Conservation (phyloP, 2,113 vertebrate species). For the Lipotes vexillifer region DNA sequence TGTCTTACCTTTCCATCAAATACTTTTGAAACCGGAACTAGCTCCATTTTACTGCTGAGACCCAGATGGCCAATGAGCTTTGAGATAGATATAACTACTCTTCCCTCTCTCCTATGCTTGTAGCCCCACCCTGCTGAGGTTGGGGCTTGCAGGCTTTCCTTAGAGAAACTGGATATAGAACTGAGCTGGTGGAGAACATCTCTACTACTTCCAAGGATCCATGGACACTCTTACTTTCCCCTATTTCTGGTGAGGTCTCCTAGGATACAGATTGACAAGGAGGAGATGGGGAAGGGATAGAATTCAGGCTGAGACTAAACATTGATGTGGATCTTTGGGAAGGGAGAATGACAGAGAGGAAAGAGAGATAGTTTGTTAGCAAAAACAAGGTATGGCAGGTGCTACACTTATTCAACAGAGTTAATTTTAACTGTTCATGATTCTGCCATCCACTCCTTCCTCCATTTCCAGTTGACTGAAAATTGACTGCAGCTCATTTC, state of each 20-base stretch:
- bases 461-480: not conserved
- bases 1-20: not conserved
- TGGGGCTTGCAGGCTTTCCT: constrained; percentile 21
- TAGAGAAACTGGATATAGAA: constrained; percentile 35
- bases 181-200: constrained; percentile 11
- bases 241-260: constrained; percentile 35
- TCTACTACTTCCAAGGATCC: not conserved
- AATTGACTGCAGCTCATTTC: not conserved
- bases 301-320: not conserved
- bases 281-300: not conserved
- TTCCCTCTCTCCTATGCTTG: not conserved
- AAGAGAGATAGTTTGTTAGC: not conserved
- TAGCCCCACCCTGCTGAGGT: constrained; percentile 2
- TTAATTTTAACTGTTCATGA: not conserved
- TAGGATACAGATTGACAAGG: not conserved
- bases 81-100: not conserved
- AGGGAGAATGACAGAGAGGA: not conserved
- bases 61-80: constrained; percentile 4
- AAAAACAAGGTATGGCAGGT: not conserved
- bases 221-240: not conserved
- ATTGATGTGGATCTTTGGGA: not conserved
- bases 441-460: not conserved
- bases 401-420: not conserved
- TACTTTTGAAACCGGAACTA: not conserved
- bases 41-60: not conserved